These are phyloP conservation scores for Lymantria monacha DNA, from an alignment of 2,888 invertebrate genomes.

Conservation along the genomic window DNA sequence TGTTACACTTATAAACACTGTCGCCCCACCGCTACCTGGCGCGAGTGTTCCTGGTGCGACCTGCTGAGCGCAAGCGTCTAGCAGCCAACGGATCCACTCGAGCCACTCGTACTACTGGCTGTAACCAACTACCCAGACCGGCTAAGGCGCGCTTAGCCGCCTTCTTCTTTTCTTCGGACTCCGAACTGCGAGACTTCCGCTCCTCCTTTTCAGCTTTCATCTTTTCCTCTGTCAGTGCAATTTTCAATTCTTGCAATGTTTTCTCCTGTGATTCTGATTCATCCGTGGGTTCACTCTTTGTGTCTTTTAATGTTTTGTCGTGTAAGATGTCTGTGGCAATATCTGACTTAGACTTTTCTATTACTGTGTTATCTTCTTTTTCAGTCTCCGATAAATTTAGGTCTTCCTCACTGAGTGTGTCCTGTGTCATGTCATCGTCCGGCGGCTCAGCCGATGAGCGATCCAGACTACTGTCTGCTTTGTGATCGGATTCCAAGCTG, in stretches of 20 bases:
- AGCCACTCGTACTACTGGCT: conserved; percentile 86
- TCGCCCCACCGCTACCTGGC: conserved; percentile 48
- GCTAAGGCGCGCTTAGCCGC: conserved; percentile 57
- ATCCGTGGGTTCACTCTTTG: conserved; percentile 23
- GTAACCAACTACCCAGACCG: conserved; percentile 71
- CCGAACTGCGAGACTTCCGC: conserved; percentile 45
- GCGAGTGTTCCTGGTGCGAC: conserved; percentile 30
- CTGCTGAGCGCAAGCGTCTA: conserved; percentile 61
- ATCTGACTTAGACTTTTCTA: conserved; percentile 31
- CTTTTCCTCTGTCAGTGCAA: conserved; percentile 39
- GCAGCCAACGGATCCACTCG: conserved; percentile 78
- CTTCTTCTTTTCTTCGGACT: conserved; percentile 52
- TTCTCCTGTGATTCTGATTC: conserved; percentile 37
- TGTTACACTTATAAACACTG: conserved; percentile 2
- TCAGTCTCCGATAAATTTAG: conserved; percentile 48
- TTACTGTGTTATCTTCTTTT: conserved; percentile 35
- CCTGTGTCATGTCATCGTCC: conserved; percentile 60
- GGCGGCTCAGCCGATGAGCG: conserved; percentile 58
- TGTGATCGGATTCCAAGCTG: conserved; percentile 50
- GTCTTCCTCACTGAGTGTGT: conserved; percentile 60
- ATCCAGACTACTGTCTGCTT: conserved; percentile 56
- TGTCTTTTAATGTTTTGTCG: conserved; percentile 24
- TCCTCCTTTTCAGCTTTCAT: conserved; percentile 44
- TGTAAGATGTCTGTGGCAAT: conserved; percentile 30
- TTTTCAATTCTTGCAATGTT: conserved; percentile 46